phyloP scores from a whole-genome alignment of 2,113 vertebrate genomes.

The Nothocercus nigrocapillus region DNA sequence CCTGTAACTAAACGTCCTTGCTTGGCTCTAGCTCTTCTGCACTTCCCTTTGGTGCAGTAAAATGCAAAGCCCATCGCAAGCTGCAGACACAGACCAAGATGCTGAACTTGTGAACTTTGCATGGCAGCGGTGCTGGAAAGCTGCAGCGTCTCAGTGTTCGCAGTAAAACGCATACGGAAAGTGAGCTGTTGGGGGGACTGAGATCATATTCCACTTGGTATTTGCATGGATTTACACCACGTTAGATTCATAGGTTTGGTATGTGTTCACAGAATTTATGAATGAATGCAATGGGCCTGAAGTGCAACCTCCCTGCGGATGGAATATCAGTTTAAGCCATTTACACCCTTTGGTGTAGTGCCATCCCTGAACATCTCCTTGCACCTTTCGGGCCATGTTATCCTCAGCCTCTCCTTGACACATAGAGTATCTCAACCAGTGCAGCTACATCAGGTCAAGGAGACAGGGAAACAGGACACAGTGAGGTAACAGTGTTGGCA shows the following conservation, averaged over 20 bases:
- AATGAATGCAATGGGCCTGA: background rate
- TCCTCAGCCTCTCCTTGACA: background rate
- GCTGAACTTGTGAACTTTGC: background rate
- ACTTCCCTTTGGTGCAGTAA: slow-evolving; percentile 34
- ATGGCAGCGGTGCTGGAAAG: background rate
- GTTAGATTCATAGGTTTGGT: background rate
- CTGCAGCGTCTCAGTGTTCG: background rate
- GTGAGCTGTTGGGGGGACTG: background rate
- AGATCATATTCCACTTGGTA: background rate
- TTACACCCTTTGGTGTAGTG: background rate
- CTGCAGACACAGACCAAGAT: rapidly evolving
- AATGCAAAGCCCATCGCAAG: background rate
- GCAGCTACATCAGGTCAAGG: background rate
- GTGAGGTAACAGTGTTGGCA: background rate
- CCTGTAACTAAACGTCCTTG: slow-evolving; percentile 14
- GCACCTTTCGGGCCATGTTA: background rate
- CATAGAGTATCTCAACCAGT: background rate
- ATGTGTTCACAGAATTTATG: background rate
- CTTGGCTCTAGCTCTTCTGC: slow-evolving; percentile 16
- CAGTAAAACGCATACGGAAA: background rate
- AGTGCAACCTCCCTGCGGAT: background rate
- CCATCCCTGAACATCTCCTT: background rate
- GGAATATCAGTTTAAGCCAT: background rate
- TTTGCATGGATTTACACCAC: background rate
- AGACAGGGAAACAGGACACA: background rate